These are phyloP conservation scores for Pterocles burchelli DNA, from an alignment of 2,113 vertebrate genomes.

Conservation along the genomic window DNA sequence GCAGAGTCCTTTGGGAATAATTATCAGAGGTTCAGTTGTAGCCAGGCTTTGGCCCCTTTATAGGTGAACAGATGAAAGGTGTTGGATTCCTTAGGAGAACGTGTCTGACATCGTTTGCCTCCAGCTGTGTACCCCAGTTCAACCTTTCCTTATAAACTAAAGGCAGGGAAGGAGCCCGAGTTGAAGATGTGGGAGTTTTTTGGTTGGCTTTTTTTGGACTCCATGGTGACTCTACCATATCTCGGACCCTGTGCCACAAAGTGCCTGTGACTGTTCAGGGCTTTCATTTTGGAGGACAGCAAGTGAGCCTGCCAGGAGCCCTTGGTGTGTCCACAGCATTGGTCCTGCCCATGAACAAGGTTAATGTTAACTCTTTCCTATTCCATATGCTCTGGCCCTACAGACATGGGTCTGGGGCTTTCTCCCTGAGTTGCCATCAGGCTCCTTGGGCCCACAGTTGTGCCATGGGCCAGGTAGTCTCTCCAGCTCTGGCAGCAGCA, in stretches of 20 bases:
- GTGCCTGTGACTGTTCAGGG: neutral
- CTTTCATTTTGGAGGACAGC: neutral
- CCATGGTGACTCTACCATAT: neutral
- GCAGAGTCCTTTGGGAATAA: neutral
- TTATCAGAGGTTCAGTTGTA: neutral
- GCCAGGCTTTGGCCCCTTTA: neutral
- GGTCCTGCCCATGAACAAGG: too few species aligned
- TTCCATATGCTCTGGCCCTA: accelerated
- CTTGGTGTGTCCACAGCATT: neutral
- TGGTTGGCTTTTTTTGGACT: neutral
- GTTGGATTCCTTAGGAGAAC: neutral
- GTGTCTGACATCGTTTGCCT: neutral
- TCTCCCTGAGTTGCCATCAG: neutral
- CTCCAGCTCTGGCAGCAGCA: neutral
- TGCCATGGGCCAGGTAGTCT: neutral
- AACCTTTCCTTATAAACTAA: neutral
- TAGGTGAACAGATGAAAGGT: neutral
- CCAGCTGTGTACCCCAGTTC: neutral
- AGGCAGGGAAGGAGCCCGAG: neutral
- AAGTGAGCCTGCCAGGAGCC: neutral
- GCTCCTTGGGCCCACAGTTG: neutral
- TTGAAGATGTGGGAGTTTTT: neutral
- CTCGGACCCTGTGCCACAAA: neutral
- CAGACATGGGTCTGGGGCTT: neutral
- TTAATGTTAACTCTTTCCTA: neutral